Conservation (phyloP, 2,113 vertebrate species). For the Tor tambroides region DNA sequence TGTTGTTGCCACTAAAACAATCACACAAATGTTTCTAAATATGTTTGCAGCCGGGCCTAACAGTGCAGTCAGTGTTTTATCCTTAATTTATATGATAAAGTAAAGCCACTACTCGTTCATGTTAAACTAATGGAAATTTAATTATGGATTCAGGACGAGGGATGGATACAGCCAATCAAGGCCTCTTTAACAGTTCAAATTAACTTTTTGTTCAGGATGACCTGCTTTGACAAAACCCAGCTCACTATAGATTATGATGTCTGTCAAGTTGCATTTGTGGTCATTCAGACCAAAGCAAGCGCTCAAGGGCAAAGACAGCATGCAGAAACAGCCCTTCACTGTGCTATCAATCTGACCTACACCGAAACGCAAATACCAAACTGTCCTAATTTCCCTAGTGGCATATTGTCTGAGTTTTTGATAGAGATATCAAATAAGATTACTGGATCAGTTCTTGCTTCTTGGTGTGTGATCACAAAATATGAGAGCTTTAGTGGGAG, state of each 20-base stretch:
- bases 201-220: constrained; percentile 25
- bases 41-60: background rate
- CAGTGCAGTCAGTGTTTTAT: background rate
- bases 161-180: background rate
- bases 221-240: background rate
- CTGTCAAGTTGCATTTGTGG: background rate
- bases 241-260: background rate
- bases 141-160: constrained; percentile 5
- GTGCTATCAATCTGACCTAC: background rate
- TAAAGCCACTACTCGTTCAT: constrained; percentile 2
- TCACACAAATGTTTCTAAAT: constrained; percentile 31
- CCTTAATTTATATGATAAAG: background rate
- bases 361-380: constrained; percentile 26
- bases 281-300: background rate
- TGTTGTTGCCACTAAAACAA: constrained; percentile 19
- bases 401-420: constrained; percentile 20
- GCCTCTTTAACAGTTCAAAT: constrained; percentile 15
- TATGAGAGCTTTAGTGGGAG: constrained; percentile 47
- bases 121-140: constrained; percentile 19
- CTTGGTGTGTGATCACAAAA: constrained; percentile 49
- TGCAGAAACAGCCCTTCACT: background rate
- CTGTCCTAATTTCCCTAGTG: constrained; percentile 22
- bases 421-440: constrained; percentile 48
- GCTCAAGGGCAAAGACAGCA: background rate
- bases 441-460: constrained; percentile 39